Evolutionary conservation across 2,797 vertebrate species (phyloP), one percentile per base, ranked within the genome.

Genomic region (Chiloscyllium punctatum): DNA sequence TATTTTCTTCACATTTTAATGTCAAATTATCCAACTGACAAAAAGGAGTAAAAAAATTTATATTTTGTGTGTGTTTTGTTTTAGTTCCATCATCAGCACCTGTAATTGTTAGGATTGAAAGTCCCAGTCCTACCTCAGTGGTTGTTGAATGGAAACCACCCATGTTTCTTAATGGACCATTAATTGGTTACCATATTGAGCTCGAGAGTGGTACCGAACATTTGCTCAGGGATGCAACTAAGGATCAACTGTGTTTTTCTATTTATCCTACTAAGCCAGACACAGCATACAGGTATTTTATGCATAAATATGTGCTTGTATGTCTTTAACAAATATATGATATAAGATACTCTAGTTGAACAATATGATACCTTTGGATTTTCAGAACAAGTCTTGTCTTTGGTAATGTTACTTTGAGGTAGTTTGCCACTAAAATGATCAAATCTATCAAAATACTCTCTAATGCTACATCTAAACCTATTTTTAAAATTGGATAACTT

Each of bases 21-120:
- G 48, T 84, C 6, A 48, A 48, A 84, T 84, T 84, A 21, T 84
- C 82, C 18, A 84, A 84, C 79, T 84, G 37, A 84, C 37, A 91
- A 66, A 91, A 53, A 42, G 48, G 25, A 84, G 25, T 33, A 18
- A n/a, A 95, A 42, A 96, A 96, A 97, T 97, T 97, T 96, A 97
- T 96, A 96, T 96, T 96, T 97, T 97, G 96, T 96, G 96, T 97
- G 96, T 96, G 96, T 48, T 97, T 95, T 95, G 23, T 96, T 97
- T 25, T 13, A 69, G 86, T 69, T 62, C 68, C 96, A 94, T 96
- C 95, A 95, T 87, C 95, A 96, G 79, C 96, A 95, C 5, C 95
- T 96, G 71, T 95, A 96, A 96, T 97, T 96, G 97, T 96, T 96
- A 96, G 95, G 96, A 97, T 84, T 96, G 95, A 97, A 96, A 96